Percentiles rank a stretch among this genome's conserved stretches.
These are phyloP conservation scores for Smithornis capensis DNA, from an alignment of 2,113 vertebrate genomes.

Conservation along the genomic window DNA sequence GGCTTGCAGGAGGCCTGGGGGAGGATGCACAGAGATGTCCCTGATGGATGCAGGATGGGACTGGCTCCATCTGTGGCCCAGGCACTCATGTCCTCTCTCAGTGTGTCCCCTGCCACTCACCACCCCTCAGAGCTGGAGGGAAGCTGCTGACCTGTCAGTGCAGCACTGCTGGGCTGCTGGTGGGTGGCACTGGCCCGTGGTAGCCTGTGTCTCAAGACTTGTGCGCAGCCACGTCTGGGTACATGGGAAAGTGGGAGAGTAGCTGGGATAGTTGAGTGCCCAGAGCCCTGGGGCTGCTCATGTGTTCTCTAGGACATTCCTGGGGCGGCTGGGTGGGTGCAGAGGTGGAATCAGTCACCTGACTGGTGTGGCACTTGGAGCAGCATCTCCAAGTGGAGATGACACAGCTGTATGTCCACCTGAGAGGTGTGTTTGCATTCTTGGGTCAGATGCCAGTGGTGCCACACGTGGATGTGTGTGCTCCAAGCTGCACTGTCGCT, in stretches of 20 bases:
- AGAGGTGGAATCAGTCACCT: not conserved
- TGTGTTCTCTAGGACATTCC: not conserved
- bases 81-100: not conserved
- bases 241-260: not conserved
- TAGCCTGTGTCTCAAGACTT: not conserved
- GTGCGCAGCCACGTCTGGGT: not conserved
- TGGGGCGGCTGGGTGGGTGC: not conserved
- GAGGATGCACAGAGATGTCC: not conserved
- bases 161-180: not conserved
- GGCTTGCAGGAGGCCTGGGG: not conserved
- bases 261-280: not conserved
- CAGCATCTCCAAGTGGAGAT: not conserved
- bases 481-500: accelerated
- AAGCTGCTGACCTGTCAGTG: not conserved
- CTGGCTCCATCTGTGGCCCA: not conserved
- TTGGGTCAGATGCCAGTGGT: accelerated
- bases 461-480: accelerated
- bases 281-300: not conserved
- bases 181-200: not conserved
- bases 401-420: not conserved
- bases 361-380: not conserved
- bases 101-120: not conserved
- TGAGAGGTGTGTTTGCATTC: not conserved
- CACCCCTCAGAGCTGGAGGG: not conserved
- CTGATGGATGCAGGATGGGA: not conserved